Percentiles rank a stretch among this genome's conserved stretches.
phyloP scores from a whole-genome alignment of 2,113 vertebrate species.

The Lipotes vexillifer region DNA sequence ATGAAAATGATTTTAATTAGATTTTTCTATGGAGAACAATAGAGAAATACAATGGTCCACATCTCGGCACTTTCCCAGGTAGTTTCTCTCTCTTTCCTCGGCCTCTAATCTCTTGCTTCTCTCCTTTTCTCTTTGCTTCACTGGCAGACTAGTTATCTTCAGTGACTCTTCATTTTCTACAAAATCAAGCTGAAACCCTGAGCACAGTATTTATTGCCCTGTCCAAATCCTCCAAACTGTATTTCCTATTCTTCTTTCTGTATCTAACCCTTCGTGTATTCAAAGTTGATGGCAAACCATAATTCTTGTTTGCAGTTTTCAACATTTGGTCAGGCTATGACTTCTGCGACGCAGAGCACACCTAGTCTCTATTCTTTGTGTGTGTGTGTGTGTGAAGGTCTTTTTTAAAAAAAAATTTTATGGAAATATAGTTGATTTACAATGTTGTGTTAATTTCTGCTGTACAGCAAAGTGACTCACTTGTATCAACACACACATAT shows the following conservation, averaged over 20 bases:
- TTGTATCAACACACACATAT: too few species aligned
- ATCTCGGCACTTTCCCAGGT: too few species aligned
- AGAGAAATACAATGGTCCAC: neutral
- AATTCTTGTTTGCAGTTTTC: neutral
- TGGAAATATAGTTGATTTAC: neutral
- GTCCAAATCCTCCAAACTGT: neutral
- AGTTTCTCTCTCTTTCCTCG: neutral
- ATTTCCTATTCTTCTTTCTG: neutral
- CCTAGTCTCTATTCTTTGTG: neutral
- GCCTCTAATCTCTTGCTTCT: neutral
- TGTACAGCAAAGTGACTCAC: neutral
- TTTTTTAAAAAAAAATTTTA: neutral
- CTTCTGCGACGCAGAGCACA: neutral
- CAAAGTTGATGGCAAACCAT: neutral
- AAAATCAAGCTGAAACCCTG: neutral
- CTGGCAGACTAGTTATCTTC: neutral
- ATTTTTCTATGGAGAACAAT: neutral
- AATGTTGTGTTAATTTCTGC: neutral
- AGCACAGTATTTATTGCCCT: too few species aligned
- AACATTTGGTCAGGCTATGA: neutral
- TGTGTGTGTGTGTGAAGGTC: neutral
- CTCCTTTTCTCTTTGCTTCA: neutral
- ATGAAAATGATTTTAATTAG: conserved; percentile 47
- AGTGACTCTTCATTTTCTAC: neutral
- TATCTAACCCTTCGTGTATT: neutral